These are phyloP conservation scores for Sebastes dallii DNA, from an alignment of 2,797 vertebrate genomes.

Conservation along the genomic window DNA sequence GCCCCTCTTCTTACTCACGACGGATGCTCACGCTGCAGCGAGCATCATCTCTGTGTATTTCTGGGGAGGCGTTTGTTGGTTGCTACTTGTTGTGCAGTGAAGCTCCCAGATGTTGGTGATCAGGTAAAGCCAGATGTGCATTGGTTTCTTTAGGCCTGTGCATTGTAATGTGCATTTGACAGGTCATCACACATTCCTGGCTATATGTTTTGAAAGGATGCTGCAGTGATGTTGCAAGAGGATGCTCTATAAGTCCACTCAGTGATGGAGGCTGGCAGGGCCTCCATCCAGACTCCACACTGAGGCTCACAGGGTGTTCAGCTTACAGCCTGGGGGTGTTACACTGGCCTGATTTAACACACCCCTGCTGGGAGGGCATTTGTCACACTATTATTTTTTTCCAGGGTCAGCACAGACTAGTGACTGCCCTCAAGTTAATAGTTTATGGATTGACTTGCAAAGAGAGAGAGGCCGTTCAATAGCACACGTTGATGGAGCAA, in stretches of 20 bases:
- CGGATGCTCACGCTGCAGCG: constrained; percentile 17
- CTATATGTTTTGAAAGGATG: constrained; percentile 33
- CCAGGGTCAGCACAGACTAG: constrained; percentile 36
- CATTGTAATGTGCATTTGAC: not conserved
- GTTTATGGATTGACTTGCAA: constrained; percentile 39
- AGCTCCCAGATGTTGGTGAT: constrained; percentile 22
- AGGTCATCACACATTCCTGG: constrained; percentile 6
- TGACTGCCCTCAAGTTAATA: constrained; percentile 18
- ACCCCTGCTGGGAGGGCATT: constrained; percentile 21
- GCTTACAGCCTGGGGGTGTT: constrained; percentile 36
- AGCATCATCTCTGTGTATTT: not conserved
- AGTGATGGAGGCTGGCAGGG: constrained; percentile 9
- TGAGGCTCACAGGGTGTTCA: constrained; percentile 3
- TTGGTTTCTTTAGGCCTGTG: not conserved
- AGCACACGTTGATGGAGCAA: not conserved
- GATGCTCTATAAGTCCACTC: constrained; percentile 22
- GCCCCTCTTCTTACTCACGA: constrained; percentile 32
- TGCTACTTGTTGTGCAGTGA: constrained; percentile 7
- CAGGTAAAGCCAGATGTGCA: constrained; percentile 27
- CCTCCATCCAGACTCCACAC: constrained; percentile 27
- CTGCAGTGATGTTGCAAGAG: constrained; percentile 60
- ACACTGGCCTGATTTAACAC: constrained; percentile 59
- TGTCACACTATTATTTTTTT: constrained; percentile 26
- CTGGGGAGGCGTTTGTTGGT: not conserved
- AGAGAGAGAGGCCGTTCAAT: not conserved